Base-by-base conservation (phyloP, 2,113 vertebrate species). In the Fulmarus glacialis region DNA sequence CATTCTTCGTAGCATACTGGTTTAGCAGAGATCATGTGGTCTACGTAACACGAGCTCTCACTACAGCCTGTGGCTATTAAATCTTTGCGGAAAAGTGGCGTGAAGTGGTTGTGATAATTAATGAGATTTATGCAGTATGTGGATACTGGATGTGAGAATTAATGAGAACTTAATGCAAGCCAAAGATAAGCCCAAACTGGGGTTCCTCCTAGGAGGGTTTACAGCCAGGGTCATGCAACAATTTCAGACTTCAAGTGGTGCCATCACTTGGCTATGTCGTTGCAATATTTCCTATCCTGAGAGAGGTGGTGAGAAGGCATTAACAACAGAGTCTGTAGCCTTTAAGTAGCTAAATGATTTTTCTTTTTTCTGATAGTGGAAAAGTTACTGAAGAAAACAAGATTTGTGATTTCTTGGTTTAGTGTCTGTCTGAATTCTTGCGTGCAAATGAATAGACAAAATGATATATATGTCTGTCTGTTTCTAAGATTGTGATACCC, bases 401-500 rank as follows among this genome's bases (percentile, higher is more conserved):
- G 30, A 32, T 52, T 17, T 71, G 15, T 67, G 24, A 72, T 84
- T 68, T 73, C 40, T 71, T n/a, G 2, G 1, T 67, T 55, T 85
- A n/a, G 6, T 11, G 26, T 22, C 16, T 47, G 19, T 43, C 55
- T 50, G 38, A 63, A 9, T 52, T 86, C 56, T 92, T 32, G 2
- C 15, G 5, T 27, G 53, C 12, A 47, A 78, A 29, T 18, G 58
- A 73, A 43, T 9, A 53, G 40, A 55, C 19, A 10, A 5, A 22
- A 32, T 38, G 43, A 43, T n/a, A 45, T 36, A 8, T 59, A 77
- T 22, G 13, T 67, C 47, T 6, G 15, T 81, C 27, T 74, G 93
- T 93, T 97, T 93, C 71, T 97, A 55, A 85, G 94, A 89, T 87
- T 68, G 78, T 82, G 84, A 96, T 81, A 95, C 97, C 96, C 96